Evolutionary conservation across 2,888 invertebrate species (phyloP).

Genomic region (Callyntrura guangdongensis): DNA sequence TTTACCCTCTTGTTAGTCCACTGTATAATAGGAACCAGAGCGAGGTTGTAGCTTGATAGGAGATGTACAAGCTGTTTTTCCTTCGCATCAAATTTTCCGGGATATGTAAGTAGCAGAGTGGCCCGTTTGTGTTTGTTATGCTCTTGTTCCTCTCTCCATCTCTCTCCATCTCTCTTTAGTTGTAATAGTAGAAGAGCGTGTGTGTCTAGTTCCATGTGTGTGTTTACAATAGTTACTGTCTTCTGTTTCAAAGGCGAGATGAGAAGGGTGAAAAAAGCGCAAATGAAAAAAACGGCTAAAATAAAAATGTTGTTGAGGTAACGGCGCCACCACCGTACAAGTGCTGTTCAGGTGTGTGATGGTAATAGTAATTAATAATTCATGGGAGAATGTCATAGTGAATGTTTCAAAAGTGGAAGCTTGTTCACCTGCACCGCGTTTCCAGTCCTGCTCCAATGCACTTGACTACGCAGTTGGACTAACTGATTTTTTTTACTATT

Average conservation of each 20-base stretch:
- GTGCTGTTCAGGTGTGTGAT: conserved; percentile 79
- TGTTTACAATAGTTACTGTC: background rate
- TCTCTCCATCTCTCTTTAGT: background rate
- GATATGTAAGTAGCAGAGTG: background rate
- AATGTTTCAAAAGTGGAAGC: conserved; percentile 71
- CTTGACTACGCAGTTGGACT: conserved; percentile 60
- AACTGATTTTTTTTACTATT: conserved; percentile 64
- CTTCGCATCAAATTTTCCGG: background rate
- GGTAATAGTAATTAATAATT: conserved; percentile 82
- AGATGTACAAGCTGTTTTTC: conserved; percentile 23
- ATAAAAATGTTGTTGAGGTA: conserved; percentile 22
- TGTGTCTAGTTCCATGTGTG: background rate
- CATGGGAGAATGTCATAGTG: conserved; percentile 80
- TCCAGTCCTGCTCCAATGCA: conserved; percentile 53
- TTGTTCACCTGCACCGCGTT: no score
- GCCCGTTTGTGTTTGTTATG: background rate
- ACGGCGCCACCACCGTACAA: background rate
- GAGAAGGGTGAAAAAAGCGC: background rate
- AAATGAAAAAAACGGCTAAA: conserved; percentile 31
- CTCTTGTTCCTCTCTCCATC: background rate
- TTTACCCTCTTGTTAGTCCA: conserved; percentile 38
- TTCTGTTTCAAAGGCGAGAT: background rate
- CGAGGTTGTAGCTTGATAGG: background rate
- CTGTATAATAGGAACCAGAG: conserved; percentile 13
- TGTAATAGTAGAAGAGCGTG: background rate